These are phyloP conservation scores for Chondrilla cf. caribensis DNA, from an alignment of 37 sponge, comb jelly and placozoan genomes.

Conservation along the genomic window DNA sequence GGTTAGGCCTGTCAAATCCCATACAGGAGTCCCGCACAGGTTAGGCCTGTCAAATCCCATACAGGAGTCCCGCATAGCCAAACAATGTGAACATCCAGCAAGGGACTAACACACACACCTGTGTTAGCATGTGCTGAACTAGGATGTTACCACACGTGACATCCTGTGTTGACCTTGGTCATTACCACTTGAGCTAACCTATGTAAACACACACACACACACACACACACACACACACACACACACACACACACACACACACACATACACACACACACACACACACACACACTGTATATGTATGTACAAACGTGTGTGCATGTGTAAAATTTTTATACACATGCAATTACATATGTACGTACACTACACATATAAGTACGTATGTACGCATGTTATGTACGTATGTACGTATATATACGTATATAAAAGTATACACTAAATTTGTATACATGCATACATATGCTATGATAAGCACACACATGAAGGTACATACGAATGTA, in stretches of 20 bases:
- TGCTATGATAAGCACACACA: not conserved
- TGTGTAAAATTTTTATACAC: not conserved
- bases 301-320: not conserved
- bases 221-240: too few relatives aligned
- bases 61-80: conserved; percentile 43
- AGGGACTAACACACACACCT: not conserved
- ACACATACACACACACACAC: not conserved
- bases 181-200: too few relatives aligned
- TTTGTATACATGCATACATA: too few relatives aligned
- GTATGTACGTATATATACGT: not conserved
- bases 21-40: too few relatives aligned
- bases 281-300: too few relatives aligned
- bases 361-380: not conserved
- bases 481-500: not conserved
- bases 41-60: too few relatives aligned
- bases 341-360: not conserved
- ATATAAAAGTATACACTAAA: not conserved
- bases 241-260: not conserved
- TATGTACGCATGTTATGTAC: not conserved
- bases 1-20: too few relatives aligned
- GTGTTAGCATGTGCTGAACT: too few relatives aligned
- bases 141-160: too few relatives aligned
- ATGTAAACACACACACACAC: not conserved
- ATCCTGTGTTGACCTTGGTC: too few relatives aligned
- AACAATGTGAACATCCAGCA: too few relatives aligned